These are phyloP conservation scores for Drosophila parthenogenetica DNA, from an alignment of 2,888 invertebrate genomes.

Conservation along the genomic window DNA sequence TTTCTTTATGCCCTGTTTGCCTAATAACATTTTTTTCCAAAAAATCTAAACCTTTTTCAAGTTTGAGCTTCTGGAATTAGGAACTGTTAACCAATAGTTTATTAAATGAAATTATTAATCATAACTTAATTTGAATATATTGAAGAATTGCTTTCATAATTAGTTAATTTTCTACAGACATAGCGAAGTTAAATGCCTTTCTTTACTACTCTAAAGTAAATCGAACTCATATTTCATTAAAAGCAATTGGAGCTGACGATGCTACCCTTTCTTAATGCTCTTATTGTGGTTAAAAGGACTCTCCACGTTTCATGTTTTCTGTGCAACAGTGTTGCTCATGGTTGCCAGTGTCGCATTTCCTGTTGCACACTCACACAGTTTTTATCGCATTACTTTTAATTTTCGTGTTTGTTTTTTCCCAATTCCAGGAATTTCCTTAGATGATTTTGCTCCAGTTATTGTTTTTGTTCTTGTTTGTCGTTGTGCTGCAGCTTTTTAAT, in stretches of 20 bases:
- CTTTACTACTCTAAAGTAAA: background rate
- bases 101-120: no score
- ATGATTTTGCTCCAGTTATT: background rate
- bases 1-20: no score
- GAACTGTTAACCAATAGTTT: no score
- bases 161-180: no score
- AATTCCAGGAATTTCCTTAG: slow-evolving; percentile 12
- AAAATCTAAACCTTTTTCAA: no score
- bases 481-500: slow-evolving; percentile 61
- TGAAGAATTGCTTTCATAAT: no score
- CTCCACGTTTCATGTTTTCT: background rate
- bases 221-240: background rate
- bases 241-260: background rate
- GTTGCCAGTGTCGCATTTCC: slow-evolving; percentile 40
- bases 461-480: background rate
- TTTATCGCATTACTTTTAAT: slow-evolving; percentile 57
- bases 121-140: no score
- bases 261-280: background rate
- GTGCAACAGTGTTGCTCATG: slow-evolving; percentile 25
- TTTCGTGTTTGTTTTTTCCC: slow-evolving; percentile 33
- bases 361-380: slow-evolving; percentile 23
- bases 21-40: no score
- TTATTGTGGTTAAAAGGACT: slow-evolving; percentile 2
- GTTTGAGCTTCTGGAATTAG: no score
- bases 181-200: no score